Evolutionary conservation across 2,113 vertebrate species (phyloP).

Genomic region (Salvelinus sp.): DNA sequence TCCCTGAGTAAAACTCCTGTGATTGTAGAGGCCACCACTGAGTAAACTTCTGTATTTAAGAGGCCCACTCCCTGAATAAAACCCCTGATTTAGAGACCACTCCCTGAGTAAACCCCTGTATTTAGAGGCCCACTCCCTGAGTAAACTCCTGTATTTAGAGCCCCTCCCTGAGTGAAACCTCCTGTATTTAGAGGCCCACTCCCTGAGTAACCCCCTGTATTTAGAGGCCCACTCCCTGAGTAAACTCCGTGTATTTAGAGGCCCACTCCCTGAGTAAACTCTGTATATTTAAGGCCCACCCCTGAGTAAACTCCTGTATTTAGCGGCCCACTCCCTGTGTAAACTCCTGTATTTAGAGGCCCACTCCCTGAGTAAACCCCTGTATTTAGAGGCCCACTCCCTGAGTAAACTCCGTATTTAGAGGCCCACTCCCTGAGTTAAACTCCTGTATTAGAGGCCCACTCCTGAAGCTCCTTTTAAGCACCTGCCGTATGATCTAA

Average conservation of each 20-base stretch:
- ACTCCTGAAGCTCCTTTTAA: too few relatives aligned
- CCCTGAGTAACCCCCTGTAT: background rate
- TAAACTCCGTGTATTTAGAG: conserved; percentile 15
- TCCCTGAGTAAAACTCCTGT: conserved; percentile 13
- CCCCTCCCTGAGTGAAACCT: conserved; percentile 5
- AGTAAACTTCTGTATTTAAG: conserved; percentile 17
- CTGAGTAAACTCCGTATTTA: background rate
- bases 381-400: conserved; percentile 9
- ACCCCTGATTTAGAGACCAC: conserved; percentile 16
- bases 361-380: conserved; percentile 8
- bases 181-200: conserved; percentile 13
- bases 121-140: background rate
- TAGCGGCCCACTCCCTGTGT: background rate
- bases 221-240: background rate
- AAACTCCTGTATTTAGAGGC: conserved; percentile 16
- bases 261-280: conserved; percentile 12
- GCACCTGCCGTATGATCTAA: too few relatives aligned
- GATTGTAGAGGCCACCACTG: background rate
- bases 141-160: conserved; percentile 15
- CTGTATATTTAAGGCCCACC: conserved; percentile 12
- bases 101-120: background rate
- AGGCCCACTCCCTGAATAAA: conserved; percentile 15
- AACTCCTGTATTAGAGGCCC: background rate
- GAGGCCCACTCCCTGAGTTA: background rate
- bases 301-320: background rate